phyloP scores from a whole-genome alignment of 2,113 vertebrate species.

The Diadophis punctatus region DNA sequence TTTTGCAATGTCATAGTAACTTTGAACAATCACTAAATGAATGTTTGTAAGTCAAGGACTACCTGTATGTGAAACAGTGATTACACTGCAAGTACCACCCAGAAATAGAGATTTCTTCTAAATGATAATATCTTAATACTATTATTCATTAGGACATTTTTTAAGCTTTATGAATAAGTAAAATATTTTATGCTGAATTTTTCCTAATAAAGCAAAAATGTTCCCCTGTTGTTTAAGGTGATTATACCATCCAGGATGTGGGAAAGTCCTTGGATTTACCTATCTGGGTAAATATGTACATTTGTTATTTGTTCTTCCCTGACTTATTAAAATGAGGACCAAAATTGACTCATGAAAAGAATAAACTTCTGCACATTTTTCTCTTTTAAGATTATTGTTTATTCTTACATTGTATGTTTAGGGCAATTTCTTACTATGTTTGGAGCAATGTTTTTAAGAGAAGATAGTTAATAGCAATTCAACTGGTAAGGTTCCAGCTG shows the following conservation, averaged over 20 bases:
- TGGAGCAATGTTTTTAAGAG: not conserved
- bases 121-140: not conserved
- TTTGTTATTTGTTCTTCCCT: not conserved
- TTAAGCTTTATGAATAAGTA: not conserved
- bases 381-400: not conserved
- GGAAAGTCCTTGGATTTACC: not conserved
- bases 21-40: not conserved
- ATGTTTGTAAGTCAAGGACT: not conserved
- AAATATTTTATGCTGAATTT: not conserved
- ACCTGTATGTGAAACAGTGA: not conserved
- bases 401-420: not conserved
- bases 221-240: not conserved
- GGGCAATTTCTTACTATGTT: not conserved
- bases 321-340: not conserved
- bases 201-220: not conserved
- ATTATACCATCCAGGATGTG: not conserved
- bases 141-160: not conserved
- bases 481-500: not conserved
- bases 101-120: not conserved
- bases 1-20: not conserved
- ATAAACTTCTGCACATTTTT: not conserved
- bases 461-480: not conserved
- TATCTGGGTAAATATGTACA: not conserved
- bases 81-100: not conserved
- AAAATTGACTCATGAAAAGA: not conserved